Base-by-base conservation (phyloP, 1,140 invertebrate species). In the Drosophila repleta region DNA sequence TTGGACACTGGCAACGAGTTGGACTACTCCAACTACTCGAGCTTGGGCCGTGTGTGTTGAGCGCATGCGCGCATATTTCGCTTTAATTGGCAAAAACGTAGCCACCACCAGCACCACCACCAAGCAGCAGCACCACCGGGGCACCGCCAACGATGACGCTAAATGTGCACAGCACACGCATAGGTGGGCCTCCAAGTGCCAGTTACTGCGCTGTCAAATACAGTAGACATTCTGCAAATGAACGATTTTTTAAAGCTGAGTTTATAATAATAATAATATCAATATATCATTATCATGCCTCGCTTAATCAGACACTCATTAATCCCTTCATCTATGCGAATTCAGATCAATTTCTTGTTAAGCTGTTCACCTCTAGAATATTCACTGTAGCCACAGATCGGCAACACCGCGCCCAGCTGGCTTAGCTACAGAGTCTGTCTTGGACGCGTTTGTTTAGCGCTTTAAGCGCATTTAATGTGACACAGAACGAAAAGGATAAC, bases 391-490 rank as follows among this genome's bases (percentile, higher is more conserved):
- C 8, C 10, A 52, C 49, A 57, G 10, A 45, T 45, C 39, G 10
- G 26, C 24, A 52, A 26, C 29, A 18, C 52, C 45, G 46, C 45
- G 45, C 45, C 41, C 57, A 60, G 57, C n/a, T 56, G 18, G 53
- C 53, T 24, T 24, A 49, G 43, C 64, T 29, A n/a, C 64, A 58
- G 70, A 58, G 70, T 21, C 58, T 76, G 65, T 76, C 56, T 65
- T 65, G 78, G n/a, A 52, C 45, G 49, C 73, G 84, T 88, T 85
- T 85, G 81, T 85, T 88, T 88, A 88, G 84, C 76, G 83, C 83
- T 87, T 88, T 89, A 88, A 88, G 83, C 83, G 84, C 84, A 88
- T 88, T 88, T 88, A 88, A 88, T 88, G 84, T 88, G 83, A 88
- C 83, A 88, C 83, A 88, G 79, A 88, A 89, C 83, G 84, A 89